These are phyloP conservation scores for Dendrocopos noguchii DNA, from an alignment of 2,113 vertebrate genomes.

Conservation along the genomic window DNA sequence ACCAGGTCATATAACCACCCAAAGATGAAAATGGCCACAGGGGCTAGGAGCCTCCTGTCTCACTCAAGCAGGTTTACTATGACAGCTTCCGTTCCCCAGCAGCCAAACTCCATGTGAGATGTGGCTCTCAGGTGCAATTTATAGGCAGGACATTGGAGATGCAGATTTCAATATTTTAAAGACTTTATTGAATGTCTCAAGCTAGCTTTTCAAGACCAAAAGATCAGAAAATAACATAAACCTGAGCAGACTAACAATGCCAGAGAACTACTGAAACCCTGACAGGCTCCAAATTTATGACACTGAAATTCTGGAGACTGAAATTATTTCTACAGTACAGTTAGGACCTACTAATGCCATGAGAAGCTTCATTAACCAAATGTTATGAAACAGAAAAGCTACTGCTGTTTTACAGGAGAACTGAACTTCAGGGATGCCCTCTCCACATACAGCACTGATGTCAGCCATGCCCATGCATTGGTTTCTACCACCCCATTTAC, in stretches of 20 bases:
- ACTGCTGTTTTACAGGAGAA: background rate
- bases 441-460: background rate
- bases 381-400: background rate
- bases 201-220: conserved; percentile 2
- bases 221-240: conserved; percentile 14
- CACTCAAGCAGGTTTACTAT: background rate
- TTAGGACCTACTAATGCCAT: background rate
- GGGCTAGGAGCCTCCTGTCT: background rate
- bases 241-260: background rate
- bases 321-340: background rate
- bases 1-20: background rate
- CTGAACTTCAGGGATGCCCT: background rate
- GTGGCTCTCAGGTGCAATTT: background rate
- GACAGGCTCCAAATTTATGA: background rate
- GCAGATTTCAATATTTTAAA: conserved; percentile 21
- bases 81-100: background rate
- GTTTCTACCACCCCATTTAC: background rate
- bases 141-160: background rate
- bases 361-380: background rate
- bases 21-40: background rate
- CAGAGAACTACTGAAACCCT: background rate
- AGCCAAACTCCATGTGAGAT: background rate
- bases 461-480: background rate
- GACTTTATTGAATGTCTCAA: conserved; percentile 18
- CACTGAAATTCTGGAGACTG: background rate